These are phyloP conservation scores for Heliconius aoede DNA, from an alignment of 2,888 invertebrate genomes.

Conservation along the genomic window DNA sequence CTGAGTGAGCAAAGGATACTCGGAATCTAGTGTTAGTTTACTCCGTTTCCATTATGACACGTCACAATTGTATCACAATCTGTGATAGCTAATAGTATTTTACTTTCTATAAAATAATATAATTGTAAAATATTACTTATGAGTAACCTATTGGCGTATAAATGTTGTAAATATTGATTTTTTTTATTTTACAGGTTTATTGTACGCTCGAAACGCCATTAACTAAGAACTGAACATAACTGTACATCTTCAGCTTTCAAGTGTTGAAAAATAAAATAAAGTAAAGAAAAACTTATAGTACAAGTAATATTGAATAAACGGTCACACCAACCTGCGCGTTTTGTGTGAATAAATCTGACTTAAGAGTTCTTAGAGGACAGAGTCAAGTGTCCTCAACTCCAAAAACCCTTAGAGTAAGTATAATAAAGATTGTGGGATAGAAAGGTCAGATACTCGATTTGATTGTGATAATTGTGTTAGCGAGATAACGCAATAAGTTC, in stretches of 20 bases:
- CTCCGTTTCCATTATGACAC: too few relatives aligned
- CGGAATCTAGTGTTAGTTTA: too few relatives aligned
- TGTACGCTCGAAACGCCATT: too few relatives aligned
- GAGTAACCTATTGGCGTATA: too few relatives aligned
- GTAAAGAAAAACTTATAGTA: neutral
- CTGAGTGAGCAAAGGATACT: too few relatives aligned
- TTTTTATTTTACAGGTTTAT: too few relatives aligned
- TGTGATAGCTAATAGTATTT: too few relatives aligned
- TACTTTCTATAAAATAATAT: too few relatives aligned
- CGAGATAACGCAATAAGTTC: neutral
- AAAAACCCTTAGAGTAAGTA: conserved; percentile 39
- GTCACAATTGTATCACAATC: too few relatives aligned
- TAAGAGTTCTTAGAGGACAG: conserved; percentile 43
- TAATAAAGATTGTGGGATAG: conserved; percentile 45
- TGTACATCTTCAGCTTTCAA: neutral
- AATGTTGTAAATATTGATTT: too few relatives aligned
- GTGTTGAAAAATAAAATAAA: neutral
- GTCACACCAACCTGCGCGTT: conserved; percentile 32
- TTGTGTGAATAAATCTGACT: conserved; percentile 43
- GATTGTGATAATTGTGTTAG: conserved; percentile 38
- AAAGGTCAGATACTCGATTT: conserved; percentile 43
- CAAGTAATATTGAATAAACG: conserved; percentile 21
- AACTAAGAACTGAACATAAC: too few relatives aligned
- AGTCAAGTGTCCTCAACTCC: conserved; percentile 42
- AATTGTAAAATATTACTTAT: too few relatives aligned